Evolutionary conservation across 92 coral and sea anemone species (phyloP).

Genomic region (Phymanthus crucifer): DNA sequence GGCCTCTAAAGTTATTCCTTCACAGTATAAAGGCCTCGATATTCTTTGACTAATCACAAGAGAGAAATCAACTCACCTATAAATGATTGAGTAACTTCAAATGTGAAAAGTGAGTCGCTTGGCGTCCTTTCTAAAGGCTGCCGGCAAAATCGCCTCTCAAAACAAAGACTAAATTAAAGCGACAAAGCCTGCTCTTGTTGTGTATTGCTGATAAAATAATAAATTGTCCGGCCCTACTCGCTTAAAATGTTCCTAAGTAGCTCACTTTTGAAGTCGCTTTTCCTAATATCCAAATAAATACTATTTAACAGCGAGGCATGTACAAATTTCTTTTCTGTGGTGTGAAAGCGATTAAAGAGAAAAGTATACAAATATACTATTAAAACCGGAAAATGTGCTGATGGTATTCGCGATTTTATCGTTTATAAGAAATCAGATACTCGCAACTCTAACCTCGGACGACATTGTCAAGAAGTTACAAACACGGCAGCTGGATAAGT

Average conservation of each 20-base stretch:
- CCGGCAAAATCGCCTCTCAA: constrained; percentile 78
- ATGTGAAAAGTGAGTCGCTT: constrained; percentile 54
- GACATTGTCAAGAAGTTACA: constrained; percentile 40
- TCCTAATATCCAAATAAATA: constrained; percentile 33
- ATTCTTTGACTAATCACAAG: constrained; percentile 18
- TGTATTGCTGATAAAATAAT: constrained; percentile 81
- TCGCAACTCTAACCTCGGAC: constrained; percentile 50
- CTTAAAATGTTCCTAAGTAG: constrained; percentile 29
- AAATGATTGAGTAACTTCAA: constrained; percentile 47
- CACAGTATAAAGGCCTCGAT: constrained; percentile 19
- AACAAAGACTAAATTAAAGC: constrained; percentile 94
- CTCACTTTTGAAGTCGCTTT: constrained; percentile 19
- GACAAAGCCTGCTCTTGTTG: constrained; percentile 88
- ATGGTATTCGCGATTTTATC: constrained; percentile 81
- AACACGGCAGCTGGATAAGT: constrained; percentile 16
- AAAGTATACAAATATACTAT: constrained; percentile 94
- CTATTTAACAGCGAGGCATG: constrained; percentile 43
- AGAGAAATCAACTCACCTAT: constrained; percentile 28
- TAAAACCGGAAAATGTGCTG: constrained; percentile 81
- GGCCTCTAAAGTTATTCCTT: constrained; percentile 28
- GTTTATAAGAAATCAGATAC: constrained; percentile 75
- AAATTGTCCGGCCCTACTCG: constrained; percentile 54
- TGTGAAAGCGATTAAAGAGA: constrained; percentile 89
- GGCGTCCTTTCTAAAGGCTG: constrained; percentile 64
- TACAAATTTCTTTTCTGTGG: constrained; percentile 70